Percentiles rank a stretch among this genome's conserved stretches.
Evolutionary conservation across 2,113 vertebrate genomes (phyloP).

Genomic region (Neogobius melanostomus): DNA sequence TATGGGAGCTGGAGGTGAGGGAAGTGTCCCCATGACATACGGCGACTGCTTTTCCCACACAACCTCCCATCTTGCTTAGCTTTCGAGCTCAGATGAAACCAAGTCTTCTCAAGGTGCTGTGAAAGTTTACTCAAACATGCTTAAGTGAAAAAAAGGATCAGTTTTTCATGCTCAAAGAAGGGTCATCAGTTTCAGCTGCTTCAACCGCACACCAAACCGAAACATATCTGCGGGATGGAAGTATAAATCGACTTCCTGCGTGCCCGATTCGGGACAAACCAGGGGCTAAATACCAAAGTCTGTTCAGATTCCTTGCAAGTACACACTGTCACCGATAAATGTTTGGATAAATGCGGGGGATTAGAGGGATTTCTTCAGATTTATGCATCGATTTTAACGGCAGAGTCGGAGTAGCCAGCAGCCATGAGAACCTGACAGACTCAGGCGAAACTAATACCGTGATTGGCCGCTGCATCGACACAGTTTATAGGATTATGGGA

Average conservation of each 20-base stretch:
- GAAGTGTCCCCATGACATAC: too few species aligned
- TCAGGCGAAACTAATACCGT: slow-evolving; percentile 1
- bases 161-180: too few species aligned
- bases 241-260: background rate
- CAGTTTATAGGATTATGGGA: background rate
- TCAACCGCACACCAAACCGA: too few species aligned
- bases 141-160: too few species aligned
- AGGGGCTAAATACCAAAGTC: slow-evolving; percentile 2
- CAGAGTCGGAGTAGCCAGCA: background rate
- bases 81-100: too few species aligned
- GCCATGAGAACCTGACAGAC: slow-evolving; percentile 7
- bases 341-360: background rate
- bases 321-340: background rate
- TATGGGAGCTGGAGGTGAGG: too few species aligned
- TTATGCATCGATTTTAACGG: background rate
- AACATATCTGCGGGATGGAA: background rate
- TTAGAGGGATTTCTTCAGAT: background rate
- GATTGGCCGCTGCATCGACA: slow-evolving; percentile 6
- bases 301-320: background rate
- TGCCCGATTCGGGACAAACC: background rate
- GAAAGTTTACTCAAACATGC: too few species aligned
- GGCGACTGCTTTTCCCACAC: too few species aligned
- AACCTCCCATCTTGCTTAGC: too few species aligned
- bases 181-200: too few species aligned
- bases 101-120: too few species aligned